phyloP scores from a whole-genome alignment of 92 coral and sea anemone genomes.

The Heliopora coerulea region DNA sequence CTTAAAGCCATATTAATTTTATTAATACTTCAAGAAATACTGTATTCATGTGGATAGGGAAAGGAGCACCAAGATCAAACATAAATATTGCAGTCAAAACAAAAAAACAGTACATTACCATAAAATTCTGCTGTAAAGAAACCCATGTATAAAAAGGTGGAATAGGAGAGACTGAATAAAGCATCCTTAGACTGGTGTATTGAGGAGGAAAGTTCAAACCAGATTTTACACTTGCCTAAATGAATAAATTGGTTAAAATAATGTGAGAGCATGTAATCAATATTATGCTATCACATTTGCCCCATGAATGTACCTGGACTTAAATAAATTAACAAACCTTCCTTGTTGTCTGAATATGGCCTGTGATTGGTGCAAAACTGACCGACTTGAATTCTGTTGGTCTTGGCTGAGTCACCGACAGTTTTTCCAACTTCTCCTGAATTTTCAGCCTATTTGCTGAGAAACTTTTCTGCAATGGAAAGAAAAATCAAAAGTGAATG shows the following conservation, averaged over 20 bases:
- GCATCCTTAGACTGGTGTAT: slow-evolving; percentile 72
- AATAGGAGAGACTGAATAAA: slow-evolving; percentile 69
- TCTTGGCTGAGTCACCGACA: slow-evolving; percentile 47
- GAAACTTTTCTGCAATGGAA: slow-evolving; percentile 58
- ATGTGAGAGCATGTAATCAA: no score
- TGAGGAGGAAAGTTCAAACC: slow-evolving; percentile 83
- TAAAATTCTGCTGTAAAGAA: slow-evolving; percentile 82
- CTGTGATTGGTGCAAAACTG: slow-evolving; percentile 31
- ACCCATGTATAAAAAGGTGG: slow-evolving; percentile 94
- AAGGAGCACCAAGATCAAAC: no score
- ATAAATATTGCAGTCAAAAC: no score
- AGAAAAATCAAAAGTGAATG: not conserved
- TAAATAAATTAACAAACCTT: slow-evolving; percentile 73
- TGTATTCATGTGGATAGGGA: no score
- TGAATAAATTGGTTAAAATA: no score
- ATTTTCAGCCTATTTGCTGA: slow-evolving; percentile 77
- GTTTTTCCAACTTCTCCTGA: slow-evolving; percentile 68
- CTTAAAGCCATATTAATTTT: no score
- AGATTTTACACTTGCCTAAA: slow-evolving; percentile 74
- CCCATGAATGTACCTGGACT: not conserved
- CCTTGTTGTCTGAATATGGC: slow-evolving; percentile 52
- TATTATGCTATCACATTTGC: not conserved
- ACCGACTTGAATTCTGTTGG: slow-evolving; percentile 45
- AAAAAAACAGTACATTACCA: no score
- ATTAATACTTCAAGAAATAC: no score